Base-by-base conservation (phyloP, 2,797 vertebrate genomes). In the Arremon brunneinucha region DNA sequence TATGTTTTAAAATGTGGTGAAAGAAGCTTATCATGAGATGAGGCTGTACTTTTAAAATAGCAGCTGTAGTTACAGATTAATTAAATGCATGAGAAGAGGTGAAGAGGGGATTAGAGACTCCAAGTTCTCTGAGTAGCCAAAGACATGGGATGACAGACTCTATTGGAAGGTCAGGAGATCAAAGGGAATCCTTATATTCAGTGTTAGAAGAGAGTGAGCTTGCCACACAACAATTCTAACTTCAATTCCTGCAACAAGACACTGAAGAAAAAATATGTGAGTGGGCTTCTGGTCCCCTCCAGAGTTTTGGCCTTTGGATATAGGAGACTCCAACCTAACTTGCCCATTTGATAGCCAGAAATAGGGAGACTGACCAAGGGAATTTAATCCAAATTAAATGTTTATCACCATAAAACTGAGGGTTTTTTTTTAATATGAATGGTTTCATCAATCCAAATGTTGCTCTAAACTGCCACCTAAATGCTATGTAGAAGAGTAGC, bases 351-450 rank as follows among this genome's bases (percentile, higher is more conserved):
- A 32, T 32, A 83, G 28, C 19, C 52, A 76, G 62, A 75, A 81
- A 26, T 6, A 67, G 43, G 16, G 32, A 71, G 44, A 53, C 0
- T 49, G 37, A 72, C 20, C 43, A 43, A 47, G 52, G 23, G 11
- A 59, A 8, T 72, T 86, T 32, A 72, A 34, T 50, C 41, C 44
- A 55, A 67, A 63, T 63, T 41, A 65, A 72, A 44, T 47, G 8
- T 47, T 87, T 92, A 7, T 65, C 12, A 37, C 18, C 47, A 41
- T 18, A 57, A 52, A 64, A 44, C 6, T 17, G 22, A 39, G 13
- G 1, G 0, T 0, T 0, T 1, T 24, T 65, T 26, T 3, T 1
- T 30, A 67, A 19, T 65, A 16, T 47, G 65, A 82, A 55, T 52
- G 4, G 2, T 69, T 72, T 22, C 4, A 43, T 53, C 34, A 28